Evolutionary conservation across 2,113 vertebrate genomes (phyloP).

Genomic region (Mohoua ochrocephala): DNA sequence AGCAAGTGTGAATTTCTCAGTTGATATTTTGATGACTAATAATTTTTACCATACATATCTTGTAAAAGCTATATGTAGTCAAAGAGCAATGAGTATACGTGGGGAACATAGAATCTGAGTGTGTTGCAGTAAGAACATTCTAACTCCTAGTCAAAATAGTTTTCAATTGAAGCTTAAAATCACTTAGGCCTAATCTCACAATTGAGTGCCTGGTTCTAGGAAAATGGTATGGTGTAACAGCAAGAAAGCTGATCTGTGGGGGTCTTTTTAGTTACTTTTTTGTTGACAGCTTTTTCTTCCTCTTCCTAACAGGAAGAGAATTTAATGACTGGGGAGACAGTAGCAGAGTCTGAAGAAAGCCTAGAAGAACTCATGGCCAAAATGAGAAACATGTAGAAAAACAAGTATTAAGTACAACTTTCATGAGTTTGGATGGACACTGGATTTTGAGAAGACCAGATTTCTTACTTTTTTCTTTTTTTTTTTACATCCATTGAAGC

Average conservation of each 20-base stretch:
- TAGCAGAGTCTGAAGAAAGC: constrained; percentile 86
- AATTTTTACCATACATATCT: neutral
- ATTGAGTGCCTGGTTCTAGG: neutral
- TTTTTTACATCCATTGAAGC: neutral
- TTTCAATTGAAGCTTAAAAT: neutral
- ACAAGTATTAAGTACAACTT: neutral
- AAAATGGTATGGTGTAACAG: neutral
- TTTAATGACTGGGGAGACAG: constrained; percentile 55
- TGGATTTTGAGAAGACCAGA: neutral
- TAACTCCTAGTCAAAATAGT: neutral
- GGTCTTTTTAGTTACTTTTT: neutral
- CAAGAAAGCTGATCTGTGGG: neutral
- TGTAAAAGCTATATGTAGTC: neutral
- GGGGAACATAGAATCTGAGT: neutral
- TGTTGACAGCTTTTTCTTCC: neutral
- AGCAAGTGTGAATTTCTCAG: neutral
- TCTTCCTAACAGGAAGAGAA: constrained; percentile 61
- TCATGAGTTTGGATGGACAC: neutral
- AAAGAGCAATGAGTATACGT: neutral
- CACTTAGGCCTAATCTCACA: neutral
- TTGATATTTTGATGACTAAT: neutral
- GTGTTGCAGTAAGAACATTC: neutral
- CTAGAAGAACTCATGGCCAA: constrained; percentile 94
- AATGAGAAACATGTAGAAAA: constrained; percentile 86
- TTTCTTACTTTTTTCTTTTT: neutral